Evolutionary conservation across 2,888 invertebrate genomes (phyloP), one percentile per base, ranked within the genome.

Genomic region (Acrobasis suavella): DNA sequence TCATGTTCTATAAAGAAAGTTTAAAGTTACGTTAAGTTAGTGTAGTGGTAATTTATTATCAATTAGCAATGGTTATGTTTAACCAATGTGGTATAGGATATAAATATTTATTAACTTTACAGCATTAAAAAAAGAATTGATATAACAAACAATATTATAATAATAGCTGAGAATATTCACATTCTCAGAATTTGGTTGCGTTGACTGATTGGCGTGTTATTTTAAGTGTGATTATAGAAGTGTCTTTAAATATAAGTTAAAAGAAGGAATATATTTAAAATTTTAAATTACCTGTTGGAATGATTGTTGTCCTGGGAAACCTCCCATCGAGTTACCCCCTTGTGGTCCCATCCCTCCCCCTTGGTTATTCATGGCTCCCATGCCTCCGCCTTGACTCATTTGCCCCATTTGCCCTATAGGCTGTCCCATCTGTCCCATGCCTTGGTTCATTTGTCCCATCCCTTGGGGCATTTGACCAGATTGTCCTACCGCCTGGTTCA

Each of bases 381-480:
- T 91, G 12, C 86, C 89, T 0, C 83, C 87, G 0, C 85, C 87
- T 71, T 93, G 93, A 0, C 89, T 86, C 88, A 93, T 89, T 71
- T 91, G 87, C n/a, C 86, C 85, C 92, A 94, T 89, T 73, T 94
- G 94, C 60, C 93, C 90, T 83, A 91, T 92, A 2, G 88, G 83
- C 66, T 92, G 93, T 1, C 89, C 83, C 91, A 92, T 92, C 58
- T 92, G 92, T 0, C 86, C 85, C 85, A 92, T 91, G 7, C 88
- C 78, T 63, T 92, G 92, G 50, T 80, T 77, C 91, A 91, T 91
- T 68, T 91, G 91, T 0, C 88, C 81, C 87, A 91, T 89, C 15
- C 86, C 80, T 67, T 91, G 91, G 0, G 85, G 82, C 85, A 92
- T 90, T 65, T 92, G 93, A 0, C 81, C 78, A 0, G 86, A 80